Percentiles rank a stretch among this genome's conserved stretches.
Evolutionary conservation across 2,113 vertebrate species (phyloP).

Genomic region (Thoracochromis brauschi): DNA sequence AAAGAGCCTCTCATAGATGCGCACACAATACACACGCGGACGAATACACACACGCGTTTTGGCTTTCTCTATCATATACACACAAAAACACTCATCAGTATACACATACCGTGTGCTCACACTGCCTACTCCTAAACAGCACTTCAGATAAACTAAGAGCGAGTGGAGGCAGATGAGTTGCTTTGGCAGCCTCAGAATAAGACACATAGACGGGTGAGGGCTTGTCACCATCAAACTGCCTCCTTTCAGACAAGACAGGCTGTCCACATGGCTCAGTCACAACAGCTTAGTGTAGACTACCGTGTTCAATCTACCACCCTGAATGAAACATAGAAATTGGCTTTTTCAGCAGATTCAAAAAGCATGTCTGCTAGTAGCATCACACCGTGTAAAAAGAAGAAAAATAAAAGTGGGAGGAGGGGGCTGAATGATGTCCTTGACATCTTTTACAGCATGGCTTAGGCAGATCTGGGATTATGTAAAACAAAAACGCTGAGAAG

Average conservation of each 20-base stretch:
- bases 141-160: constrained; percentile 52
- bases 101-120: background rate
- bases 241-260: constrained; percentile 52
- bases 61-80: background rate
- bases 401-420: background rate
- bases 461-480: background rate
- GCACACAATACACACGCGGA: constrained; percentile 1
- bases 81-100: background rate
- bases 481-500: background rate
- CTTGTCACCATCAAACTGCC: constrained; percentile 56
- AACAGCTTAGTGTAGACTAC: constrained; percentile 27
- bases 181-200: constrained; percentile 48
- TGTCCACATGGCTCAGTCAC: constrained; percentile 54
- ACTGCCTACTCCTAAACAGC: constrained; percentile 41
- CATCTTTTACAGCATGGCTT: background rate
- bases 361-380: background rate
- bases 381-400: background rate
- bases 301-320: constrained; percentile 25
- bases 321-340: constrained; percentile 4
- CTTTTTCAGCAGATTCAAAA: constrained; percentile 15
- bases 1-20: constrained; percentile 51
- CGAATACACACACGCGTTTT: background rate
- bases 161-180: constrained; percentile 58
- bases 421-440: constrained; percentile 30
- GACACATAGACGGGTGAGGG: constrained; percentile 42